phyloP scores from a whole-genome alignment of 2,797 vertebrate genomes.

The Syndactyla subalaris region DNA sequence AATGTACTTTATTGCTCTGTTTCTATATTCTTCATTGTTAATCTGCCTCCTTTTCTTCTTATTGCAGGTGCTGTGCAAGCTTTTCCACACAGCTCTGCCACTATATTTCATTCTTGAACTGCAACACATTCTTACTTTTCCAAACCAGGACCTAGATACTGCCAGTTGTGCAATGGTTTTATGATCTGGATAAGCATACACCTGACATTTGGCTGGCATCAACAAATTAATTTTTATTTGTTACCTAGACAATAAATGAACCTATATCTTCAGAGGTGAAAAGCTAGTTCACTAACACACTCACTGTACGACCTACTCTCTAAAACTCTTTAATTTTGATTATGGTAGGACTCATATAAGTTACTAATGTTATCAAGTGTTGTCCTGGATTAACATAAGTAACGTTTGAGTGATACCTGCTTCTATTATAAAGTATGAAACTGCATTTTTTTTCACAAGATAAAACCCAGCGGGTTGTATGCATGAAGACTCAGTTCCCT shows the following conservation, averaged over 20 bases:
- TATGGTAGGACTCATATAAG: neutral
- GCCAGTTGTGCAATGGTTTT: constrained; percentile 23
- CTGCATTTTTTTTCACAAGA: neutral
- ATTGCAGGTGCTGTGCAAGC: constrained; percentile 52
- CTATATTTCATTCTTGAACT: constrained; percentile 55
- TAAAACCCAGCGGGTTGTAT: neutral
- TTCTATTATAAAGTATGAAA: neutral
- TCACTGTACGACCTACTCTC: neutral
- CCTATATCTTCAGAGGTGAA: constrained; percentile 53
- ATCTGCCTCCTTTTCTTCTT: constrained; percentile 60
- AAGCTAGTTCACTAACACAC: constrained; percentile 41
- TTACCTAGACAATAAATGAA: constrained; percentile 20
- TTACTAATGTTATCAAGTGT: constrained; percentile 25
- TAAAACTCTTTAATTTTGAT: constrained; percentile 27
- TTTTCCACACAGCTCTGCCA: constrained; percentile 62
- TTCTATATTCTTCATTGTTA: constrained; percentile 17
- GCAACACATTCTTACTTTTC: constrained; percentile 28
- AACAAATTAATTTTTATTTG: constrained; percentile 51
- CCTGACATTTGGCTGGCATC: constrained; percentile 42
- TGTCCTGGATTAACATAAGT: constrained; percentile 18
- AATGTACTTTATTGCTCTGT: neutral
- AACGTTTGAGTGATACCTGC: neutral
- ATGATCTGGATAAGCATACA: constrained; percentile 27
- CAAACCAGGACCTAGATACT: constrained; percentile 37
- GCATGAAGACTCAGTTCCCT: constrained; percentile 3